Evolutionary conservation across 2,113 vertebrate species (phyloP).

Genomic region (Odocoileus hemionus): DNA sequence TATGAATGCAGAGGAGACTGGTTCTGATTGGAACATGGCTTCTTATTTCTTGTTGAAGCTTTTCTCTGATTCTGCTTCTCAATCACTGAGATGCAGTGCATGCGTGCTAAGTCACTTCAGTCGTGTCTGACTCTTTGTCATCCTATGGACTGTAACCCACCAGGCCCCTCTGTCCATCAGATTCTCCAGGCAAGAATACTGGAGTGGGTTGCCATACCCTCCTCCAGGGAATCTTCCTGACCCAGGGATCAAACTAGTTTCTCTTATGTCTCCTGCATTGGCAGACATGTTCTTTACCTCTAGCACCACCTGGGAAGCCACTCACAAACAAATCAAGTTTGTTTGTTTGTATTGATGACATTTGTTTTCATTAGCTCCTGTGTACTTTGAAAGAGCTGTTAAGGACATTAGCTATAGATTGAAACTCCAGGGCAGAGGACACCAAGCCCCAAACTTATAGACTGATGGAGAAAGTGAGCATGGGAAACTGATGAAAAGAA

Average conservation of each 20-base stretch:
- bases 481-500: neutral
- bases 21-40: neutral
- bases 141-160: neutral
- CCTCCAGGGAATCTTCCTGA: neutral
- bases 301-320: neutral
- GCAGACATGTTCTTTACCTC: neutral
- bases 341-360: neutral
- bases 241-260: neutral
- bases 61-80: neutral
- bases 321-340: neutral
- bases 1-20: neutral
- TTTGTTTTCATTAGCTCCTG: neutral
- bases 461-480: neutral
- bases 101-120: fast-evolving
- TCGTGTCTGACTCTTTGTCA: neutral
- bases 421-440: neutral
- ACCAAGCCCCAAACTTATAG: neutral
- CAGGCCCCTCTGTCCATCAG: neutral
- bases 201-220: neutral
- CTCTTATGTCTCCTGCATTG: neutral
- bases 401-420: neutral
- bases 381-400: neutral
- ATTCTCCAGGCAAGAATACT: neutral
- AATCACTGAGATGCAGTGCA: neutral
- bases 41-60: neutral